phyloP scores from a whole-genome alignment of 2,797 vertebrate species.

The Takifugu ocellatus region DNA sequence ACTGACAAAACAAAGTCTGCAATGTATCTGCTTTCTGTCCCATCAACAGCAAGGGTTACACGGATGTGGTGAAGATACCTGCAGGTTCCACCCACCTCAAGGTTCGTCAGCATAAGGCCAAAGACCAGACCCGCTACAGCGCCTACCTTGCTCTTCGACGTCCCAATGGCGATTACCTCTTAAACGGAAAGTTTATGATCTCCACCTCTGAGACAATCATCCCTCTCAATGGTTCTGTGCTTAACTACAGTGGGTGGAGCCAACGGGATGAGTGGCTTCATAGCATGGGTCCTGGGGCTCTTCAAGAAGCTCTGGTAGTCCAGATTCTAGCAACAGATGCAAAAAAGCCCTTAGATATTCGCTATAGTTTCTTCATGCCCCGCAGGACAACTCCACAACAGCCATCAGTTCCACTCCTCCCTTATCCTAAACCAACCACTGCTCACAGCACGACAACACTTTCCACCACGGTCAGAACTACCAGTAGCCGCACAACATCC shows the following conservation, averaged over 20 bases:
- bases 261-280: constrained; percentile 90
- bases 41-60: constrained; percentile 89
- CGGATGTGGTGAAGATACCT: constrained; percentile 93
- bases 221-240: constrained; percentile 88
- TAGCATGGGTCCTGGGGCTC: constrained; percentile 89
- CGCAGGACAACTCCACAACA: constrained; percentile 59
- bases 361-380: constrained; percentile 93
- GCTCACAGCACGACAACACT: constrained; percentile 19
- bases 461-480: constrained; percentile 15
- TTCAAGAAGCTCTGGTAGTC: constrained; percentile 83
- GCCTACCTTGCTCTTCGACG: constrained; percentile 92
- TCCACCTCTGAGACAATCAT: constrained; percentile 94
- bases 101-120: constrained; percentile 92
- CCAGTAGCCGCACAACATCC: constrained; percentile 32
- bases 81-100: constrained; percentile 94
- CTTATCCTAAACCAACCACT: constrained; percentile 7
- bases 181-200: constrained; percentile 98
- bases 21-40: constrained; percentile 1
- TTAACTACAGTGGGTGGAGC: constrained; percentile 99
- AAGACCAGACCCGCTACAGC: constrained; percentile 89
- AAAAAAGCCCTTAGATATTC: constrained; percentile 88
- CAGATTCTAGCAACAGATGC: constrained; percentile 93
- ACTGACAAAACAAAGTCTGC: background rate
- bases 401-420: constrained; percentile 34
- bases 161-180: constrained; percentile 86